Evolutionary conservation across 2,888 invertebrate species (phyloP).

Genomic region (Punctoribates punctum): DNA sequence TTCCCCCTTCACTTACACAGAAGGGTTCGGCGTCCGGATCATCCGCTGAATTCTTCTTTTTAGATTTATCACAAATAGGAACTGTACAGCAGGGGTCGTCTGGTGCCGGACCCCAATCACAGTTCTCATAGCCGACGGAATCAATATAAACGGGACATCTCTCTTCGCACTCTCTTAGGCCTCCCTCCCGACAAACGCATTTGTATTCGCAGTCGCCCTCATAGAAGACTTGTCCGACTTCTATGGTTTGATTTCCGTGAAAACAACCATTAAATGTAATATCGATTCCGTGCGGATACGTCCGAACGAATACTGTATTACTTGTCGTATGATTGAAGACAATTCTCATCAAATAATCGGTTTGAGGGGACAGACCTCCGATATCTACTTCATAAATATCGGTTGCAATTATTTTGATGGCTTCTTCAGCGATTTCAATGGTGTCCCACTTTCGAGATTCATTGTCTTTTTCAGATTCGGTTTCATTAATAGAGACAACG

Average conservation of each 20-base stretch:
- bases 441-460: neutral
- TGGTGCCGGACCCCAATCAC: conserved; percentile 62
- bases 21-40: conserved; percentile 43
- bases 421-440: conserved; percentile 20
- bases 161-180: conserved; percentile 52
- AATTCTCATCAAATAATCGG: conserved; percentile 76
- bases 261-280: conserved; percentile 48
- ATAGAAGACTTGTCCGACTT: conserved; percentile 68
- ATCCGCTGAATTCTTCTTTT: conserved; percentile 42
- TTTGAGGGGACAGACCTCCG: conserved; percentile 69
- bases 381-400: conserved; percentile 58
- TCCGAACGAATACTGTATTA: conserved; percentile 48
- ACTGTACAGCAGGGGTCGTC: conserved; percentile 78
- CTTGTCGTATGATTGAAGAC: conserved; percentile 42
- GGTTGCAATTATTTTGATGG: conserved; percentile 7
- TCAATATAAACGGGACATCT: conserved; percentile 48
- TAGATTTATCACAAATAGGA: conserved; percentile 64
- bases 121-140: conserved; percentile 48
- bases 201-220: conserved; percentile 71
- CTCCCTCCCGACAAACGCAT: conserved; percentile 71
- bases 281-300: conserved; percentile 47
- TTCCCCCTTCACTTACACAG: conserved; percentile 42
- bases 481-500: conserved; percentile 20
- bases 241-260: conserved; percentile 60
- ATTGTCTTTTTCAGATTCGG: conserved; percentile 31